Percentiles rank a stretch among this genome's conserved stretches.
phyloP scores from a whole-genome alignment of 2,888 invertebrate genomes.

The Spodoptera littoralis region DNA sequence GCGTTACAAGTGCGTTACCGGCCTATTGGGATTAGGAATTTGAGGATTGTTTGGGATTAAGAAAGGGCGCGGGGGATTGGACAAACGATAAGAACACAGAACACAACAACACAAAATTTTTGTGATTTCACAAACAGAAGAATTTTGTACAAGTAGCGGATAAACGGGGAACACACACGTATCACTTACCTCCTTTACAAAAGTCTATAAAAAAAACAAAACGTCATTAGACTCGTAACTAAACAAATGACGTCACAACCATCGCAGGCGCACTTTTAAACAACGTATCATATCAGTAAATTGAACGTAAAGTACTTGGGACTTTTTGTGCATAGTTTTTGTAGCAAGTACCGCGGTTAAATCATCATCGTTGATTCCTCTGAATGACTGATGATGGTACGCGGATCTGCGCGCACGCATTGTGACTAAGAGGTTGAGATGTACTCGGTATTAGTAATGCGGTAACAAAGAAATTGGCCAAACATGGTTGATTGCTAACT shows the following conservation, averaged over 20 bases:
- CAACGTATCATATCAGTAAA: neutral
- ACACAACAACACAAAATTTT: too few relatives aligned
- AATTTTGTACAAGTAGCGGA: too few relatives aligned
- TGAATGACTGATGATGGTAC: conserved; percentile 46
- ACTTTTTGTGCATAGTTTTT: conserved; percentile 44
- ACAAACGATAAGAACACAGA: too few relatives aligned
- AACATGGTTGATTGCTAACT: conserved; percentile 32
- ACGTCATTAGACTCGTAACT: too few relatives aligned
- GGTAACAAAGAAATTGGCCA: conserved; percentile 44
- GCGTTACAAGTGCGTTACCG: too few relatives aligned
- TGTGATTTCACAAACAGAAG: too few relatives aligned
- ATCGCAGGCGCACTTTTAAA: conserved; percentile 6
- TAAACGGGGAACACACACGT: too few relatives aligned
- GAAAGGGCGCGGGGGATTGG: too few relatives aligned
- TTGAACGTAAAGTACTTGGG: neutral
- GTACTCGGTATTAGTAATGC: conserved; percentile 50
- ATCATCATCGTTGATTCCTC: conserved; percentile 25
- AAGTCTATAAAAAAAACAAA: too few relatives aligned
- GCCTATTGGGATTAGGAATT: too few relatives aligned
- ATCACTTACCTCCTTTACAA: too few relatives aligned
- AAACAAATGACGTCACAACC: neutral
- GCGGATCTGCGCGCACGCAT: conserved; percentile 55
- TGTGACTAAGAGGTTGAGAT: conserved; percentile 54
- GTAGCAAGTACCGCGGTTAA: conserved; percentile 30
- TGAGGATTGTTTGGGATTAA: too few relatives aligned